Base-by-base conservation (phyloP, 2,797 vertebrate species). In the Gymnoscopelus braueri region DNA sequence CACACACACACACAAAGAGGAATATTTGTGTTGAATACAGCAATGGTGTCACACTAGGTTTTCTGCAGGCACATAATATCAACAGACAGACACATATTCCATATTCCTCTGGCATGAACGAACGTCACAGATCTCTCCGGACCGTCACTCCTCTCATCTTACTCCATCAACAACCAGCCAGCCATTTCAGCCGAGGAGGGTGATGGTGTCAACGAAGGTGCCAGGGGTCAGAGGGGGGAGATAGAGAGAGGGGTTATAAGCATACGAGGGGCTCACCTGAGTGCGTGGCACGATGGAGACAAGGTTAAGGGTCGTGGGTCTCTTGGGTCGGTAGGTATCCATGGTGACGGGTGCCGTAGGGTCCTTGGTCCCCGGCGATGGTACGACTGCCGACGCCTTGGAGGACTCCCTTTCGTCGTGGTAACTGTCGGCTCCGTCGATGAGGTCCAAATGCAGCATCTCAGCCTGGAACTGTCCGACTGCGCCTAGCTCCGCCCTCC, bases 221-320 rank as follows among this genome's bases (percentile, higher is more conserved):
- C 19, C 12, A 48, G 15, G 35, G 39, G 15, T n/a, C 19, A 24
- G 51, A 15, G 48, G 9, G 29, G 29, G 3, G 11, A 59, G 65
- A n/a, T n/a, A n/a, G n/a, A 53, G 3, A 7, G 13, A 50, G 14
- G 26, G 14, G 32, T 49, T 14, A 13, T 13, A 15, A 13, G 55
- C 61, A 52, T 54, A 69, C 56, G n/a, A n/a, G 39, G 54, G 32
- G 29, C 51, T 71, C 78, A 98, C 97, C 96, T 98, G 96, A 88
- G 96, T 95, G 71, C 96, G 95, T 62, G 97, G 97, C 88, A 97
- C 96, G 87, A 97, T 95, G 50, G 97, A 95, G 90, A 98, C 96
- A 80, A 98, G 95, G 94, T 98, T 97, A 85, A 98, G 96, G 32
- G 97, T 98, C 69, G 97, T 98, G 76, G 97, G 97, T 88, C 97